Conservation (phyloP, 2,797 vertebrate genomes). For the Chanos chanos region DNA sequence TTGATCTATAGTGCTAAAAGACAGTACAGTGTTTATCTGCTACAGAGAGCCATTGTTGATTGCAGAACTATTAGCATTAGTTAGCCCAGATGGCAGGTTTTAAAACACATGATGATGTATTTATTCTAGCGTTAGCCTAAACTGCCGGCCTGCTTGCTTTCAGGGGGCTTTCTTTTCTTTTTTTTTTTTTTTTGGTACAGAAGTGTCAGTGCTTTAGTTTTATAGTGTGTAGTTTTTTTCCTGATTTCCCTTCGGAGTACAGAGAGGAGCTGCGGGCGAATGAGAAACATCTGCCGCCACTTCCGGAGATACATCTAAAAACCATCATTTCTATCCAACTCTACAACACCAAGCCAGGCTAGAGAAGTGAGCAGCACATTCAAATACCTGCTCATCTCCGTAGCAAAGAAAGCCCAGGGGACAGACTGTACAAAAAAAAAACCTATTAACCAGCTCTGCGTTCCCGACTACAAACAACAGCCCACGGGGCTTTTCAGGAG, state of each 20-base stretch:
- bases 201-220: slow-evolving; percentile 78
- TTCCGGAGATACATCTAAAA: slow-evolving; percentile 66
- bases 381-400: slow-evolving; percentile 56
- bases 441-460: slow-evolving; percentile 69
- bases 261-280: slow-evolving; percentile 67
- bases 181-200: slow-evolving; percentile 29
- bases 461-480: slow-evolving; percentile 67
- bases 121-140: slow-evolving; percentile 63
- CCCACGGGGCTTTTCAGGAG: slow-evolving; percentile 54
- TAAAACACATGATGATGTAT: slow-evolving; percentile 72
- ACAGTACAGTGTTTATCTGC: slow-evolving; percentile 50
- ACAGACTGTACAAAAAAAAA: slow-evolving; percentile 72
- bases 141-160: slow-evolving; percentile 68
- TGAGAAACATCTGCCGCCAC: slow-evolving; percentile 72
- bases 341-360: slow-evolving; percentile 51
- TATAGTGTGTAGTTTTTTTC: slow-evolving; percentile 72
- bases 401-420: slow-evolving; percentile 64
- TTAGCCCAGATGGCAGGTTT: slow-evolving; percentile 66
- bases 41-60: slow-evolving; percentile 55
- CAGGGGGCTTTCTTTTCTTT: too few relatives aligned
- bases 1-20: slow-evolving; percentile 42
- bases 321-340: slow-evolving; percentile 63
- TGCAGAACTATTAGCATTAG: slow-evolving; percentile 64
- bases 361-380: slow-evolving; percentile 61
- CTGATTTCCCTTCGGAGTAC: slow-evolving; percentile 73